Evolutionary conservation across 2,888 invertebrate genomes (phyloP).

Genomic region (Ormia ochracea): DNA sequence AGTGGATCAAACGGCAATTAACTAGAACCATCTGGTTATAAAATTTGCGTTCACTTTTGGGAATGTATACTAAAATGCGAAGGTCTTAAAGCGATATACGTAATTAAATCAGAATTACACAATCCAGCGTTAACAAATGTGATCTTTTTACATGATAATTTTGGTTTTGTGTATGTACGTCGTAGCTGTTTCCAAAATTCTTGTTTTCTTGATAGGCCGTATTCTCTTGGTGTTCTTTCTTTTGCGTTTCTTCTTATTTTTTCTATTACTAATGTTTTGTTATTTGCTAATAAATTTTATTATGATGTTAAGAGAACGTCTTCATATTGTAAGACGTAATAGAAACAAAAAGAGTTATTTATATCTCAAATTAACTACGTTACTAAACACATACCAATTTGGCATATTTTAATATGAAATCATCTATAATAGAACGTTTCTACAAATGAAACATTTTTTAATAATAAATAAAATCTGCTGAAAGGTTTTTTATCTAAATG

Average conservation of each 20-base stretch:
- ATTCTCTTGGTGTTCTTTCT: not conserved
- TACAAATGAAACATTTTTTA: not conserved
- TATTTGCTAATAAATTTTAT: not conserved
- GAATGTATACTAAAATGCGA: too few species aligned
- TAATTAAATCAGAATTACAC: too few species aligned
- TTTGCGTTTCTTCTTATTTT: not conserved
- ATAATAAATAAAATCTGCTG: not conserved
- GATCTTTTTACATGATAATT: too few species aligned
- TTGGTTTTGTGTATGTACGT: not conserved
- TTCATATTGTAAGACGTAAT: not conserved
- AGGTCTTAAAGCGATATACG: too few species aligned
- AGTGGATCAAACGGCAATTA: too few species aligned
- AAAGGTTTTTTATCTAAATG: not conserved
- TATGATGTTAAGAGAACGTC: not conserved
- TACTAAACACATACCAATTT: not conserved
- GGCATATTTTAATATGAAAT: not conserved
- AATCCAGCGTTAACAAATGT: too few species aligned
- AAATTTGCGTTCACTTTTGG: too few species aligned
- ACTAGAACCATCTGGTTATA: too few species aligned
- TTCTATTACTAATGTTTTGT: not conserved
- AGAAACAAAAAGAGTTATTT: not conserved
- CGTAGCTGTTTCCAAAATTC: not conserved
- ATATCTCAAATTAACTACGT: not conserved
- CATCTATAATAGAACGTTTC: constrained; percentile 7
- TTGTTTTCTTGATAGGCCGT: not conserved